Evolutionary conservation across 1,140 invertebrate genomes (phyloP).

Genomic region (Hermetia illucens): DNA sequence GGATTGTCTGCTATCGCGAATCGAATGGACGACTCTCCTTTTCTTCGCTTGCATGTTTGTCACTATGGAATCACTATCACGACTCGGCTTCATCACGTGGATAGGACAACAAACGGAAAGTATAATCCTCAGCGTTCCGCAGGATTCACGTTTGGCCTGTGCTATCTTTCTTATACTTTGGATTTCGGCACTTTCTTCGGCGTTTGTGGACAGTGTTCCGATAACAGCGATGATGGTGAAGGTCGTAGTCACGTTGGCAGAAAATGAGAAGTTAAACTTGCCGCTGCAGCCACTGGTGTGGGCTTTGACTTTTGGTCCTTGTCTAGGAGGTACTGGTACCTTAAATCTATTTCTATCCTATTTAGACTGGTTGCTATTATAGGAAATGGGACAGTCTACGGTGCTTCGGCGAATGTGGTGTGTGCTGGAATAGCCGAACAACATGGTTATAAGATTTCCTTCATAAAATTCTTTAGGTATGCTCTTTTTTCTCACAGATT

Average conservation of each 20-base stretch:
- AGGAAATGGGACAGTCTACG: slow-evolving; percentile 71
- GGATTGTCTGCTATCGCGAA: slow-evolving; percentile 52
- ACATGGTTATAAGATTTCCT: slow-evolving; percentile 64
- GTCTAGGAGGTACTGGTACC: slow-evolving; percentile 49
- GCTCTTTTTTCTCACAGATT: neutral
- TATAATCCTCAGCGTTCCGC: slow-evolving; percentile 44
- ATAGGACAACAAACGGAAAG: slow-evolving; percentile 53
- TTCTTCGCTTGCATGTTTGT: slow-evolving; percentile 70
- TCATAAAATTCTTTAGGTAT: slow-evolving; percentile 29
- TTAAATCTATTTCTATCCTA: neutral
- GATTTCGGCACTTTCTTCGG: slow-evolving; percentile 61
- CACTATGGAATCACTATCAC: slow-evolving; percentile 64
- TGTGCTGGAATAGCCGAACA: slow-evolving; percentile 70
- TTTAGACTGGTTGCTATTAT: slow-evolving; percentile 11
- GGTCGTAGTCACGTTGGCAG: slow-evolving; percentile 46
- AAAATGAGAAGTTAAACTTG: slow-evolving; percentile 42
- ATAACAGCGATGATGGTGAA: slow-evolving; percentile 71
- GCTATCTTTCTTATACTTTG: slow-evolving; percentile 58
- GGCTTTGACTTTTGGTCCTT: slow-evolving; percentile 62
- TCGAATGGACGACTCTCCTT: slow-evolving; percentile 67
- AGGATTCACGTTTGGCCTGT: slow-evolving; percentile 45
- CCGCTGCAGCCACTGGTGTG: slow-evolving; percentile 56
- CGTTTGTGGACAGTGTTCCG: slow-evolving; percentile 72
- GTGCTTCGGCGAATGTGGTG: slow-evolving; percentile 66
- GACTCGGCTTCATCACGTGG: slow-evolving; percentile 51